Conservation (phyloP, 2,113 vertebrate genomes). For the Cavia porcellus region DNA sequence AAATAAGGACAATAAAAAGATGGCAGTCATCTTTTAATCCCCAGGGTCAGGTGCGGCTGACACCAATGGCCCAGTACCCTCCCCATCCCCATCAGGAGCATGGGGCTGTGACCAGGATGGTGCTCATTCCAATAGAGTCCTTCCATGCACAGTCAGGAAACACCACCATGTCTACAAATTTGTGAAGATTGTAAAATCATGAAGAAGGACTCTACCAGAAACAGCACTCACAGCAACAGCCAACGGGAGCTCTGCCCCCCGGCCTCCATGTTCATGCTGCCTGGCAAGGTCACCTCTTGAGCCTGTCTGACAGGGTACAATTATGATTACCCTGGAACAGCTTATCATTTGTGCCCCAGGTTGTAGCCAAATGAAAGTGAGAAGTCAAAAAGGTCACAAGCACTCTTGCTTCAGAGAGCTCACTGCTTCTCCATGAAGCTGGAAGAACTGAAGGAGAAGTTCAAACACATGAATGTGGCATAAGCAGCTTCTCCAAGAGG, state of each 20-base stretch:
- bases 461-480: neutral
- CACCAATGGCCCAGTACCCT: too few species aligned
- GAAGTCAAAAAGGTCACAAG: neutral
- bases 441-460: neutral
- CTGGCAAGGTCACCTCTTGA: neutral
- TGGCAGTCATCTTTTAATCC: neutral
- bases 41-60: neutral
- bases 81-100: too few species aligned
- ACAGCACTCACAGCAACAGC: fast-evolving
- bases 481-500: neutral
- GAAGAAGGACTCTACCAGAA: neutral
- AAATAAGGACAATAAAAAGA: neutral
- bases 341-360: neutral
- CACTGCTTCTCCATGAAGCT: neutral
- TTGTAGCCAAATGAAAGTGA: neutral
- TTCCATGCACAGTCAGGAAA: fast-evolving
- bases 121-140: too few species aligned
- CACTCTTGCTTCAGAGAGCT: neutral
- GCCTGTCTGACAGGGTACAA: neutral
- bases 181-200: neutral
- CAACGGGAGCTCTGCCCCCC: neutral
- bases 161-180: fast-evolving
- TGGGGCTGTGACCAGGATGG: too few species aligned
- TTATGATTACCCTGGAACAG: neutral
- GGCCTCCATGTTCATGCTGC: fast-evolving